Base-by-base conservation (phyloP, 2,888 invertebrate genomes). In the Pammene aurita region DNA sequence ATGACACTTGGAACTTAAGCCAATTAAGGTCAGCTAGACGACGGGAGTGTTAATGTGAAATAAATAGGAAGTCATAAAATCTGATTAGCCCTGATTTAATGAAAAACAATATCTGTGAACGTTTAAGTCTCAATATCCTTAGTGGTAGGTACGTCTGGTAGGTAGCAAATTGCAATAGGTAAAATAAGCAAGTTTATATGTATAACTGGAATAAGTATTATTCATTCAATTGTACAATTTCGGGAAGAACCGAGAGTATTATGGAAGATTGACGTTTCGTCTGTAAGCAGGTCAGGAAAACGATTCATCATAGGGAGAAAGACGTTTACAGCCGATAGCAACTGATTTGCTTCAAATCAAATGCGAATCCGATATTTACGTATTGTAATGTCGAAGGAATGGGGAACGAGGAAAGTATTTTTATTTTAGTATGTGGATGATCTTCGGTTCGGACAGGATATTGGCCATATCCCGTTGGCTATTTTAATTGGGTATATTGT, bases 321-420 rank as follows among this genome's bases (percentile, higher is more conserved):
- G 85, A 85, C 85, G 81, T 83, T 85, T 84, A 84, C 77, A 77
- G 78, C 77, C 82, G 81, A 84, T 84, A 81, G 75, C 80, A 73
- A 83, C 83, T 84, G 85, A 86, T 86, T 87, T 85, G 86, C 84
- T 85, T 79, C 80, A 82, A 81, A 85, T 85, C 81, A 77, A 84
- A 87, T 84, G 84, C 77, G 83, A 81, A 84, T 84, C 78, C 83
- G 79, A 86, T 85, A 83, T 82, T 84, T 83, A 81, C 81, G 80
- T 77, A 81, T 80, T 75, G 76, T 80, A 79, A 81, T 80, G 77
- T 77, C 78, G 74, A 71, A 78, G 76, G 48, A 64, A 54, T 56
- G 14, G 41, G 68, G 62, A 57, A 68, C 62, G 38, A 38, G 56
- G 61, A 50, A 66, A 61, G 55, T 48, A 64, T 58, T 64, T 60